Base-by-base conservation (phyloP, 2,888 invertebrate genomes). In the Lacanobia wlatinum region DNA sequence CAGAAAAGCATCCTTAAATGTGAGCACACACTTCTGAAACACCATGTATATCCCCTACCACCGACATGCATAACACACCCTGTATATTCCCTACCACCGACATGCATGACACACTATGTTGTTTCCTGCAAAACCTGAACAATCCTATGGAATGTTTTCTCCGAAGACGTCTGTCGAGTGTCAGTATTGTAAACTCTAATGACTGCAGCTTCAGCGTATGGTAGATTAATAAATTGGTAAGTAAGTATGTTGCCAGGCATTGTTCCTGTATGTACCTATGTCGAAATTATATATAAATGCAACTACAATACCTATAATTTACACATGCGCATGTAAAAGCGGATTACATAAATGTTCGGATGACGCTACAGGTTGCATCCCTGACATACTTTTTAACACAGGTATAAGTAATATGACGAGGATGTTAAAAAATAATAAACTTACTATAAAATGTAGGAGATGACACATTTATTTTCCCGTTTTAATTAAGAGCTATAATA, bases 321-420 rank as follows among this genome's bases (percentile, higher is more conserved):
- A 40, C 56, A 50, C 52, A 14, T 28, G 56, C 12, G 43, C 12
- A 40, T 9, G 43, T 50, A 50, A 66, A 56, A 78, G 78, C 23
- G n/a, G 34, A 61, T 70, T 78, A 78, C 34, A 38, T 76, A 56
- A 74, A 70, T 28, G 43, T 61, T 38, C 38, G 52, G 50, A 38
- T 77, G 58, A 68, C 38, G 23, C 21, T 43, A 18, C 50, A 69
- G 76, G 28, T 28, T 56, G 61, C 43, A 48, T n/a, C 67, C 38
- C 12, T 64, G 73, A 69, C 69, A 77, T 38, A 58, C 34, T 46
- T 76, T 50, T 56, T 53, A 34, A 34, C 34, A 53, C 40, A 40
- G 40, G 38, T 18, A 9, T 34, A 43, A 43, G 56, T 38, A 34
- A 76, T 43, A 16, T 43, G 46, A 66, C 34, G 34, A 18, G 9